These are phyloP conservation scores for Synodontis membranacea DNA, from an alignment of 2,113 vertebrate species.

Conservation along the genomic window DNA sequence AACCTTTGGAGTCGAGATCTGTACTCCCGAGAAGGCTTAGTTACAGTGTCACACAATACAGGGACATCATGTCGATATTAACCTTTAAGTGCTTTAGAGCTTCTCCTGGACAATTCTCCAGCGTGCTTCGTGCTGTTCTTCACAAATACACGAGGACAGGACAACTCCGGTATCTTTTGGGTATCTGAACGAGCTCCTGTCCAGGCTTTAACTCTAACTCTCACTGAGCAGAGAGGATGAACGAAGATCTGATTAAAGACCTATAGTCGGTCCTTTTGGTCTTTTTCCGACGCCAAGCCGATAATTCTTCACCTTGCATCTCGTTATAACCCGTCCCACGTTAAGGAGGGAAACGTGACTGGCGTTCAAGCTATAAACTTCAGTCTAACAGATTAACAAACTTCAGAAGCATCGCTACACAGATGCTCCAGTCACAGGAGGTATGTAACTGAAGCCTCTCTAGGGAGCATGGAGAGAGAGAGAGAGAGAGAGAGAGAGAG, in stretches of 20 bases:
- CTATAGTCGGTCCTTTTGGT: background rate
- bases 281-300: background rate
- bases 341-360: background rate
- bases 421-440: slow-evolving; percentile 67
- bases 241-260: slow-evolving; percentile 4
- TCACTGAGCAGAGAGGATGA: background rate
- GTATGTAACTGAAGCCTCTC: slow-evolving; percentile 61
- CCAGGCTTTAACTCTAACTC: slow-evolving; percentile 30
- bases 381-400: slow-evolving; percentile 22
- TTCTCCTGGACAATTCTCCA: background rate
- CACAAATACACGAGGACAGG: slow-evolving; percentile 19
- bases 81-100: slow-evolving; percentile 17
- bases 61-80: slow-evolving; percentile 33
- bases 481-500: slow-evolving; percentile 49
- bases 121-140: background rate
- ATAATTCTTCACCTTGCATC: background rate
- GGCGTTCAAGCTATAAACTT: slow-evolving; percentile 14
- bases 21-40: background rate
- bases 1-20: background rate
- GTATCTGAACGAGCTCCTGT: slow-evolving; percentile 33
- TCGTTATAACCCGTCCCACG: background rate
- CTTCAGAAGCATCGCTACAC: slow-evolving; percentile 61
- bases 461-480: slow-evolving; percentile 53
- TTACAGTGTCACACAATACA: background rate
- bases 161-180: slow-evolving; percentile 8